A percentile compares a stretch with the other conserved stretches of the same genome.
Conservation (phyloP, 2,888 invertebrate species). For the Anthophora plumipes region DNA sequence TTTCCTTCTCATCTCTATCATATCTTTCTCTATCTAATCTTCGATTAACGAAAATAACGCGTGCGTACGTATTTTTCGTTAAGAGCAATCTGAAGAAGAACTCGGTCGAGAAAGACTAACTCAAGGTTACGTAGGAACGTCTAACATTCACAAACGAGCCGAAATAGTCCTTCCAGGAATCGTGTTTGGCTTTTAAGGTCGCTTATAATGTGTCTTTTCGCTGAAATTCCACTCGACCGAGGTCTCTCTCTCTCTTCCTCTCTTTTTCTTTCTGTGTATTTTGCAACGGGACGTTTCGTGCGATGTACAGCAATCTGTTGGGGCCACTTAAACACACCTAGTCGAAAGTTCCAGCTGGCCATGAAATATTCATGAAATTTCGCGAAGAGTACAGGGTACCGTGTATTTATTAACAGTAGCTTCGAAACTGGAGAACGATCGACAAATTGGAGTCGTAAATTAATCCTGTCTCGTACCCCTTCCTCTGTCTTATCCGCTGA, state of each 20-base stretch:
- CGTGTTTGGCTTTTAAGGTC: slow-evolving; percentile 48
- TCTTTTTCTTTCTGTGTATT: slow-evolving; percentile 12
- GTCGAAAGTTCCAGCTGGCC: slow-evolving; percentile 14
- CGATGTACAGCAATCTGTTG: slow-evolving; percentile 22
- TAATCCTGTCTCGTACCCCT: not conserved
- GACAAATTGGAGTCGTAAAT: slow-evolving; percentile 1
- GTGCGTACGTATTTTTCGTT: not conserved
- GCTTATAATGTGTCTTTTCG: slow-evolving; percentile 39
- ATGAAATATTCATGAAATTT: slow-evolving; percentile 57
- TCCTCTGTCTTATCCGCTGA: not conserved
- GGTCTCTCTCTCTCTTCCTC: not conserved
- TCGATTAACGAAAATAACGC: slow-evolving; percentile 6
- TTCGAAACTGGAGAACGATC: not conserved
- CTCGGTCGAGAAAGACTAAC: slow-evolving; percentile 28
- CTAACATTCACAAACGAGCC: slow-evolving; percentile 70
- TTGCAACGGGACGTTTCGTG: slow-evolving; percentile 19
- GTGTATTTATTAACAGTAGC: slow-evolving; percentile 9
- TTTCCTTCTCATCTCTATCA: too few relatives aligned
- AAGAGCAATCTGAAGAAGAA: slow-evolving; percentile 3
- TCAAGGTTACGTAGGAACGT: slow-evolving; percentile 62
- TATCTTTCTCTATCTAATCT: too few relatives aligned
- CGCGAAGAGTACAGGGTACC: not conserved
- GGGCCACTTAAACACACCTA: slow-evolving; percentile 33
- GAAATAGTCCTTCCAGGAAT: slow-evolving; percentile 75
- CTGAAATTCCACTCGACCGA: slow-evolving; percentile 39